These are phyloP conservation scores for Drymodes brunneopygia DNA, from an alignment of 2,113 vertebrate species.

Conservation along the genomic window DNA sequence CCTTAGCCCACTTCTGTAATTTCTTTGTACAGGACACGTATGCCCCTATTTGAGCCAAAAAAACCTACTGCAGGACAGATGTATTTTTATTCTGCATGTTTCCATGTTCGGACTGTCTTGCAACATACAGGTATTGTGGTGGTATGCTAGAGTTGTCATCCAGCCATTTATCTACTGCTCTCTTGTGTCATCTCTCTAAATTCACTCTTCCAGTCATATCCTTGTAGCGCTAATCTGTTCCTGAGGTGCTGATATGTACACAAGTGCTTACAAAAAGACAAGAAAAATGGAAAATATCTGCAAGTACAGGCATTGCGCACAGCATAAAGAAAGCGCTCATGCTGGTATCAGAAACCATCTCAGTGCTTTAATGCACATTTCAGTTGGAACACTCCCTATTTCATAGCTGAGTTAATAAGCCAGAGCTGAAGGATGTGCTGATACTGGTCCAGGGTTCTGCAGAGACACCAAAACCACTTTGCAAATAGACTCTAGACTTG, in stretches of 20 bases:
- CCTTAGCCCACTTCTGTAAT: not conserved
- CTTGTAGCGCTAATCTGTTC: not conserved
- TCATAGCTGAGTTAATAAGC: not conserved
- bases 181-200: not conserved
- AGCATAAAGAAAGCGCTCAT: not conserved
- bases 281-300: not conserved
- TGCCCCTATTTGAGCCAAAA: not conserved
- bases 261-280: not conserved
- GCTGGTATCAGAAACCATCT: not conserved
- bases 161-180: not conserved
- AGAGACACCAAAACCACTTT: not conserved
- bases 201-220: fast-evolving
- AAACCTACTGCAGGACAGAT: not conserved
- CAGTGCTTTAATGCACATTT: not conserved
- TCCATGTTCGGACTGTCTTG: not conserved
- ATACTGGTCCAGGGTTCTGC: not conserved
- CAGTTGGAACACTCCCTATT: not conserved
- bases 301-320: not conserved
- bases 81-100: not conserved
- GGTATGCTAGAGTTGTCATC: not conserved
- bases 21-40: not conserved
- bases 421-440: not conserved
- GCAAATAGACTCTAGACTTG: not conserved
- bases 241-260: not conserved
- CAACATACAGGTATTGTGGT: not conserved